phyloP scores from a whole-genome alignment of 2,113 vertebrate genomes.

The human region GRCh38 chr12:121986501-121987000 shows the following conservation, averaged over 20 bases:
- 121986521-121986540: too few relatives aligned
- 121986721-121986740: not conserved
- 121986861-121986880: not conserved
- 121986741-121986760: not conserved
- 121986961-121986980: not conserved
- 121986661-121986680: not conserved
- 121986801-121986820: not conserved
- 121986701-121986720: not conserved
- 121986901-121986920: not conserved
- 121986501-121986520: too few relatives aligned
- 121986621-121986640: not conserved
- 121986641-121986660: not conserved
- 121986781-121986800: not conserved
- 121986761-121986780: not conserved
- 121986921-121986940: not conserved
- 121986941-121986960: conserved; percentile 58
- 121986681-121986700: not conserved
- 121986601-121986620: too few relatives aligned
- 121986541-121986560: too few relatives aligned
- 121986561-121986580: too few relatives aligned
- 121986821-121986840: not conserved
- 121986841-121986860: not conserved
- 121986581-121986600: too few relatives aligned
- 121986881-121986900: not conserved
- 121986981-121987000: not conserved